Percentiles rank a stretch among this genome's conserved stretches.
phyloP scores from a whole-genome alignment of 2,888 invertebrate species.

The Trisateles emortualis region DNA sequence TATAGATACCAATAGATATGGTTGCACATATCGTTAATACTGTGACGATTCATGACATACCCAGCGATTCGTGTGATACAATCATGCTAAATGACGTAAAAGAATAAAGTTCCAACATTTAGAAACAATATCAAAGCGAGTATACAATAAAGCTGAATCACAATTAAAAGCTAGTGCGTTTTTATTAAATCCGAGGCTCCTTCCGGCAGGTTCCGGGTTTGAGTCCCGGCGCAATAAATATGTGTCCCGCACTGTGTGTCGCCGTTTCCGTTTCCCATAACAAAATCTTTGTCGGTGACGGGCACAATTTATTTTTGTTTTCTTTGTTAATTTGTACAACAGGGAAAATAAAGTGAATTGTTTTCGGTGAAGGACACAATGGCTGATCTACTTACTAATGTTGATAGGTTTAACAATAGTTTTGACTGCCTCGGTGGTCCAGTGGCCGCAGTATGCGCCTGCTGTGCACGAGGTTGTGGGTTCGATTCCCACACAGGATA shows the following conservation, averaged over 20 bases:
- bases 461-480: too few relatives aligned
- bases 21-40: too few relatives aligned
- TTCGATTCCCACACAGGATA: too few relatives aligned
- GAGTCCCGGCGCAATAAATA: conserved; percentile 24
- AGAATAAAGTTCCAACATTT: not conserved
- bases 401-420: too few relatives aligned
- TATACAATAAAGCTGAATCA: not conserved
- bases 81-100: too few relatives aligned
- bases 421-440: too few relatives aligned
- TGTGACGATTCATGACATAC: too few relatives aligned
- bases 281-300: conserved; percentile 38
- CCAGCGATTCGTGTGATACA: too few relatives aligned
- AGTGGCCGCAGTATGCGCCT: too few relatives aligned
- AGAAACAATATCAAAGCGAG: not conserved
- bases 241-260: conserved; percentile 26
- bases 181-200: conserved; percentile 17
- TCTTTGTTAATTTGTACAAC: conserved; percentile 35
- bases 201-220: conserved; percentile 21
- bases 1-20: too few relatives aligned
- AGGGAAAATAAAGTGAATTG: conserved; percentile 14
- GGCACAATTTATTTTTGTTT: conserved; percentile 42
- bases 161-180: conserved; percentile 8
- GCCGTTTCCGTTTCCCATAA: conserved; percentile 35
- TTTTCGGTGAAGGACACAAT: too few relatives aligned
- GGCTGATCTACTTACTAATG: too few relatives aligned